Evolutionary conservation across 2,888 invertebrate species (phyloP), one percentile per base, ranked within the genome.

Genomic region (Myopa testacea): DNA sequence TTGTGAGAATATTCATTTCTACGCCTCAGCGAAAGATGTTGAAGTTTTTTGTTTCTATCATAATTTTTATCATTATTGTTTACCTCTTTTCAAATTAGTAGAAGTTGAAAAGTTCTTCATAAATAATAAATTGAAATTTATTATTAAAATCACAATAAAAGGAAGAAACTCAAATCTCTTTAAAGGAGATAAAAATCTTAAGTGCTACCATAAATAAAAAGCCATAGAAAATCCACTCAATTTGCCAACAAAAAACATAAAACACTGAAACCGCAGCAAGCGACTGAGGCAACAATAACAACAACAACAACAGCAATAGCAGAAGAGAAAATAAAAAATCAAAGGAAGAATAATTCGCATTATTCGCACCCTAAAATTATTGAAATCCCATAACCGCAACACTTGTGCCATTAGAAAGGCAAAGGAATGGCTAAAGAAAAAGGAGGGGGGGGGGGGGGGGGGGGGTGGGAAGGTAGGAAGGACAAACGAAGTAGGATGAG

Each of bases 301-400:
- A 71, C 68, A 72, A 52, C 60, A 16, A 71, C 58, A 34, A 12
- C n/a, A 79, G 80, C 63, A 80, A 52, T 62, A 78, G 70, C 67
- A 73, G 14, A 16, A 75, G 62, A 68, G 37, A 69, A 80, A 79
- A 77, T 70, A 76, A 81, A 79, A 80, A 81, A 82, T 79, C 81
- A 83, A 83, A 83, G 78, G 81, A 78, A 80, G 81, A 82, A 83
- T 81, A 82, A 83, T 81, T 78, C 79, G 82, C 80, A 80, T 83
- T 83, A 83, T 81, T 82, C 79, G 79, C 82, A 82, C 82, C 81
- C 82, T 81, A 79, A 79, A 81, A 80, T 81, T 83, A 82, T 83
- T 83, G 83, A 83, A 83, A 82, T 82, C 78, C 82, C 83, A 83
- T 83, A 83, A 81, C 82, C 82, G 78, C 82, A 82, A 80, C 82